These are phyloP conservation scores for Pogonocherus hispidulus DNA, from an alignment of 2,888 invertebrate genomes.

Conservation along the genomic window DNA sequence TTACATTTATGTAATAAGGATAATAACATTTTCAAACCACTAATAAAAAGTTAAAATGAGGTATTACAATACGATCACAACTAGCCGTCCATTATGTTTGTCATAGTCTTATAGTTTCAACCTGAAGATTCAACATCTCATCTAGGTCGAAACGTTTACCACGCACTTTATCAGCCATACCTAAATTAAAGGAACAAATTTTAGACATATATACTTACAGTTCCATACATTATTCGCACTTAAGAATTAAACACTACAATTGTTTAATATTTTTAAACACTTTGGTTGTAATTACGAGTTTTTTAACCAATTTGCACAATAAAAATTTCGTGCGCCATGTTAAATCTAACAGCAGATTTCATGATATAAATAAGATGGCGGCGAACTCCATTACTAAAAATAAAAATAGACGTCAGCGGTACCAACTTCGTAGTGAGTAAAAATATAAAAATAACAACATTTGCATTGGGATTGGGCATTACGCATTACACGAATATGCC, in stretches of 20 bases:
- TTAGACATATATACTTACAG: neutral
- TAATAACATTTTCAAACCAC: no score
- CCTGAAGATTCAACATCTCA: neutral
- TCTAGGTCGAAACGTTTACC: conserved; percentile 9
- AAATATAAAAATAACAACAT: no score
- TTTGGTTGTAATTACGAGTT: neutral
- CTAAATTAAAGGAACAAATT: neutral
- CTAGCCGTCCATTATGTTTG: neutral
- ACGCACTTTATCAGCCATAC: neutral
- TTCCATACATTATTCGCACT: neutral
- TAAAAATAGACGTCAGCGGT: conserved; percentile 16
- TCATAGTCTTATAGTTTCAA: neutral
- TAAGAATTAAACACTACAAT: neutral
- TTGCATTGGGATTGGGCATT: no score
- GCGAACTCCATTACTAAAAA: conserved; percentile 11
- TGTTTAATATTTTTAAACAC: neutral
- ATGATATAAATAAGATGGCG: conserved; percentile 27
- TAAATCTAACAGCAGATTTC: neutral
- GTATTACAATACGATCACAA: no score
- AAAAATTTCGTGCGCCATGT: conserved; percentile 7
- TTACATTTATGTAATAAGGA: no score
- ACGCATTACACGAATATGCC: no score
- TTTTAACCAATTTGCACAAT: neutral
- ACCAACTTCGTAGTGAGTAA: conserved; percentile 11
- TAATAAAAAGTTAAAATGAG: no score